Percentiles rank a stretch among this genome's conserved stretches.
phyloP scores from a whole-genome alignment of 2,888 invertebrate genomes.

The Leptopilina drosophilae region DNA sequence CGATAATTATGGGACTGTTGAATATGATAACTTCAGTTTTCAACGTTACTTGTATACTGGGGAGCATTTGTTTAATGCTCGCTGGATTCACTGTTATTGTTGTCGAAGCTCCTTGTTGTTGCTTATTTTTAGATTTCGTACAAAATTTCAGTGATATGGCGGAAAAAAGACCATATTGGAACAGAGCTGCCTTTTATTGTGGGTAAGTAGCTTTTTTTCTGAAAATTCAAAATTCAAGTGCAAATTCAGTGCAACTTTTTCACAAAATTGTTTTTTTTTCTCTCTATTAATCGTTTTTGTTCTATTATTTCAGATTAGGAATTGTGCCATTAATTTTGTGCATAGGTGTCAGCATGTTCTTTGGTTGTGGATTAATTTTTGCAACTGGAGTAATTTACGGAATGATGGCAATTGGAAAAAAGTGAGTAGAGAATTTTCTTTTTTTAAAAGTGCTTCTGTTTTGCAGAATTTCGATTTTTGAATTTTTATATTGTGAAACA shows the following conservation, averaged over 20 bases:
- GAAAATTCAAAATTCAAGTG: too few species aligned
- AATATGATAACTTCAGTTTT: constrained; percentile 83
- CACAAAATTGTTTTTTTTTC: too few species aligned
- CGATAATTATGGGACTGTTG: constrained; percentile 88
- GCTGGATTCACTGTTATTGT: constrained; percentile 92
- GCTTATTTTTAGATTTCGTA: constrained; percentile 96
- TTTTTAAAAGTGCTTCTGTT: neutral
- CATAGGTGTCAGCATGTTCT: constrained; percentile 85
- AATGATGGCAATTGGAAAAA: constrained; percentile 96
- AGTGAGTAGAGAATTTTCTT: constrained; percentile 85
- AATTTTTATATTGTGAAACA: neutral
- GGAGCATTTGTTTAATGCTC: constrained; percentile 92
- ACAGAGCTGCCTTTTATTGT: constrained; percentile 91
- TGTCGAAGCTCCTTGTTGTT: constrained; percentile 98
- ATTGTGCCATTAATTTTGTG: constrained; percentile 89
- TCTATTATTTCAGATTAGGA: constrained; percentile 82
- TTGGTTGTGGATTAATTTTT: constrained; percentile 94
- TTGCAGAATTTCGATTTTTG: neutral
- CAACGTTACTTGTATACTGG: constrained; percentile 83
- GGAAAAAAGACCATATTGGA: constrained; percentile 92
- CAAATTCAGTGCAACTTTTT: too few species aligned
- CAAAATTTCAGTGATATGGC: constrained; percentile 90
- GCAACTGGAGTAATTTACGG: constrained; percentile 93
- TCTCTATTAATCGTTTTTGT: constrained; percentile 36
- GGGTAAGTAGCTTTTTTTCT: constrained; percentile 81